These are phyloP conservation scores for Athalia cordata DNA, from an alignment of 2,888 invertebrate species.

Conservation along the genomic window DNA sequence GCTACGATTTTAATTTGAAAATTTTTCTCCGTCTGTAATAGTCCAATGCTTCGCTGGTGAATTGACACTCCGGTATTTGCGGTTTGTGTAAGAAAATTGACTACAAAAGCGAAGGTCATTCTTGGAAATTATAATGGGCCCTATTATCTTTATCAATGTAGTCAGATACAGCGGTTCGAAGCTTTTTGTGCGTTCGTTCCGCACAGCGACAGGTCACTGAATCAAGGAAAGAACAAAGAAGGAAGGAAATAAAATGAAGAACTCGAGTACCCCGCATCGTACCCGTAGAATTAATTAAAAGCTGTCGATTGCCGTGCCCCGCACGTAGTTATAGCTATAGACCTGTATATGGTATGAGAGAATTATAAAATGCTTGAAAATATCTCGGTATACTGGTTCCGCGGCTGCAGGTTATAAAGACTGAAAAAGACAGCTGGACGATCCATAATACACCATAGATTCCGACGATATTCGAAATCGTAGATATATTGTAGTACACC, in stretches of 20 bases:
- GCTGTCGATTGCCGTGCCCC: constrained; percentile 38
- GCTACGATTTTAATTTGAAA: too few species aligned
- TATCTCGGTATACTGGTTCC: neutral
- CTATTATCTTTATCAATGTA: constrained; percentile 25
- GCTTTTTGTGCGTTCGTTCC: neutral
- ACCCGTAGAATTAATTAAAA: constrained; percentile 37
- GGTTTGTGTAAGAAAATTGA: too few species aligned
- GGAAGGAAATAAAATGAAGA: neutral
- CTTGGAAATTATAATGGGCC: neutral
- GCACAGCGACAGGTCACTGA: constrained; percentile 8
- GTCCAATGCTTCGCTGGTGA: too few species aligned
- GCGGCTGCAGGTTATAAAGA: neutral
- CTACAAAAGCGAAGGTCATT: too few species aligned
- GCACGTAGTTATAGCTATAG: neutral
- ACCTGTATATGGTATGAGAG: neutral
- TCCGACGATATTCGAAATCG: neutral
- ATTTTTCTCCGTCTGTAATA: too few species aligned
- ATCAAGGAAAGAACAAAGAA: constrained; percentile 17
- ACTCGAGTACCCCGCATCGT: neutral
- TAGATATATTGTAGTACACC: neutral
- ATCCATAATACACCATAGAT: neutral
- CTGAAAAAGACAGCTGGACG: constrained; percentile 35
- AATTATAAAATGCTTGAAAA: constrained; percentile 41
- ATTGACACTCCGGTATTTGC: too few species aligned
- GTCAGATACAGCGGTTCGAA: neutral